phyloP scores from a whole-genome alignment of 37 sponge, comb jelly and placozoan species.

The Ianthella basta region DNA sequence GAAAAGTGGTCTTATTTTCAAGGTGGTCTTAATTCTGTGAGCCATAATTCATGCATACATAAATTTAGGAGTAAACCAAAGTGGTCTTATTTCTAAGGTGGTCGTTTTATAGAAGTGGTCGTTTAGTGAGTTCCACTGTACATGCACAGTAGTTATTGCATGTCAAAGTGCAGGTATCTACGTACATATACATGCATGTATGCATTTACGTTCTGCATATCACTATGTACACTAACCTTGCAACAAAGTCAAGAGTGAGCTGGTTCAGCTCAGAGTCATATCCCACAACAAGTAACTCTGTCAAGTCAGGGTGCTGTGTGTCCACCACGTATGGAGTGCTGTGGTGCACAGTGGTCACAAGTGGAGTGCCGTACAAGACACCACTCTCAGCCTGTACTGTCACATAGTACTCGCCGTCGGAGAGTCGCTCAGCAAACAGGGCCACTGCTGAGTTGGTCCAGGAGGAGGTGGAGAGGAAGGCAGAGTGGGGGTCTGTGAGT shows the following conservation, averaged over 20 bases:
- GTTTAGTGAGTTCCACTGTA: too few relatives aligned
- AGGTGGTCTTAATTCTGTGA: too few relatives aligned
- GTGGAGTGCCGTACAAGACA: constrained; percentile 80
- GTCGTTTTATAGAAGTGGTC: too few relatives aligned
- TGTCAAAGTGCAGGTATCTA: background rate
- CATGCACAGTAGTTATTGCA: background rate
- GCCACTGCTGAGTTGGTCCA: constrained; percentile 73
- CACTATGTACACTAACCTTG: constrained; percentile 69
- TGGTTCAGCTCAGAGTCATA: constrained; percentile 51
- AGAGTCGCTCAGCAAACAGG: constrained; percentile 16
- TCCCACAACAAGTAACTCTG: background rate
- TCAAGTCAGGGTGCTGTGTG: constrained; percentile 67
- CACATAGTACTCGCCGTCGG: constrained; percentile 78
- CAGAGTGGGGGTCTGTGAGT: constrained; percentile 46
- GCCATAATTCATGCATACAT: too few relatives aligned
- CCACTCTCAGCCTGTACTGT: constrained; percentile 60
- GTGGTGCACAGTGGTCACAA: constrained; percentile 81
- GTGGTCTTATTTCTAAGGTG: too few relatives aligned
- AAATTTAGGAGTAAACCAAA: too few relatives aligned
- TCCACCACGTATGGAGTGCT: constrained; percentile 79
- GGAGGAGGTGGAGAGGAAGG: background rate
- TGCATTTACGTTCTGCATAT: background rate
- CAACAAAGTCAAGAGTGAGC: constrained; percentile 46
- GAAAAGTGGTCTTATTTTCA: too few relatives aligned
- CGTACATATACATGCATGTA: constrained; percentile 11